A percentile compares a stretch with the other conserved stretches of the same genome.
phyloP scores from a whole-genome alignment of 2,113 vertebrate genomes.

The Cavia aperea region DNA sequence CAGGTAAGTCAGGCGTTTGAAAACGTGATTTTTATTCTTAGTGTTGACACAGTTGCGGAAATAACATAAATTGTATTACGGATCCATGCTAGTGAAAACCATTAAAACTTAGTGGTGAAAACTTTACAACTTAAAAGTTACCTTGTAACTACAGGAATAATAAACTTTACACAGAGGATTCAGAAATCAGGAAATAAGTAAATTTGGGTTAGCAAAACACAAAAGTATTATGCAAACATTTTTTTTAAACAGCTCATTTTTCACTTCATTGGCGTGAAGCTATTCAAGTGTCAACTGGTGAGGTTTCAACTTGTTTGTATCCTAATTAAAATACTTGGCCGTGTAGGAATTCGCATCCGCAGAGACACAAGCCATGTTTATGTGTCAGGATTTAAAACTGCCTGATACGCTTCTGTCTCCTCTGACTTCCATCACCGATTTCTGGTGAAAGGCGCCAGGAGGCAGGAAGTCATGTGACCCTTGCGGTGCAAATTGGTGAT shows the following conservation, averaged over 20 bases:
- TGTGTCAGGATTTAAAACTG: conserved; percentile 22
- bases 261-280: background rate
- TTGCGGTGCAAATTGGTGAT: background rate
- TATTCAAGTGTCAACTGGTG: background rate
- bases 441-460: conserved; percentile 50
- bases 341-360: background rate
- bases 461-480: conserved; percentile 41
- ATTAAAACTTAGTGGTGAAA: conserved; percentile 7
- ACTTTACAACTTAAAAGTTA: conserved; percentile 1
- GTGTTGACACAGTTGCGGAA: background rate
- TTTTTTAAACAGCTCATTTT: background rate
- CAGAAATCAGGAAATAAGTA: background rate
- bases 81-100: background rate
- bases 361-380: background rate
- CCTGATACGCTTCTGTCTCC: background rate
- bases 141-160: background rate
- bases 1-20: conserved; percentile 5
- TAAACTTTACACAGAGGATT: background rate
- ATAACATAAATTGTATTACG: background rate
- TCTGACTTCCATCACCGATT: conserved; percentile 50
- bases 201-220: background rate
- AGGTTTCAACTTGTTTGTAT: background rate
- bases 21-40: conserved; percentile 3
- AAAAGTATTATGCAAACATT: background rate
- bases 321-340: background rate